Evolutionary conservation across 2,113 vertebrate genomes (phyloP), one percentile per base, ranked within the genome.

Genomic region (Paralichthys olivaceus): DNA sequence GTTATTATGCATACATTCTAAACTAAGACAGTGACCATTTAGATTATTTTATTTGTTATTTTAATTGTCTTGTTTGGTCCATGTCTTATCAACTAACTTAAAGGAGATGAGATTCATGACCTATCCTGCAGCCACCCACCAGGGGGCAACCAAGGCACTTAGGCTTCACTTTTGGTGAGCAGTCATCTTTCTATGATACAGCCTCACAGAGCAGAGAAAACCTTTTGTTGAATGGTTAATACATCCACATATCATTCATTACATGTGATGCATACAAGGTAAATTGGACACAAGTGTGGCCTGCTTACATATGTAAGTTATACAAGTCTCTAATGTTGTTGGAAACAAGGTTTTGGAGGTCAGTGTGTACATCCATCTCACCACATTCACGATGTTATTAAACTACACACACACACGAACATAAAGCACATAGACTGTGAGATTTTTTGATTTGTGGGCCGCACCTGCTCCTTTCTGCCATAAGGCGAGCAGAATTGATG

Each of bases 391-490:
- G 56, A 56, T 25, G 53, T 71, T 63, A 62, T n/a, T n/a, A 51
- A 40, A 62, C 1, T 5, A 47, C 17, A 47, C 17, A 47, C 45
- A 47, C 34, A 37, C 53, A 22, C 63, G 64, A 32, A 63, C 57
- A 58, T 34, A 45, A 64, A 70, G 19, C 20, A 53, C 60, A 43
- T 49, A 49, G 45, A 53, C 53, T 23, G 32, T 83, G 66, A 80
- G 62, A 66, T 49, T 69, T 4, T 82, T 65, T 81, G 74, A 88
- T 83, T 86, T 89, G 85, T 86, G 63, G 47, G 5, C 40, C 1
- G n/a, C 89, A 90, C 88, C 91, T 92, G 88, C 80, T 84, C 65
- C 77, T 72, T 76, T 83, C 76, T 78, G 65, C 78, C 69, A 53
- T 81, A 74, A 78, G 67, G 28, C 58, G 4, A 62, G 69, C 74